Evolutionary conservation across 2,888 invertebrate genomes (phyloP).

Genomic region (Octodonta nipae): DNA sequence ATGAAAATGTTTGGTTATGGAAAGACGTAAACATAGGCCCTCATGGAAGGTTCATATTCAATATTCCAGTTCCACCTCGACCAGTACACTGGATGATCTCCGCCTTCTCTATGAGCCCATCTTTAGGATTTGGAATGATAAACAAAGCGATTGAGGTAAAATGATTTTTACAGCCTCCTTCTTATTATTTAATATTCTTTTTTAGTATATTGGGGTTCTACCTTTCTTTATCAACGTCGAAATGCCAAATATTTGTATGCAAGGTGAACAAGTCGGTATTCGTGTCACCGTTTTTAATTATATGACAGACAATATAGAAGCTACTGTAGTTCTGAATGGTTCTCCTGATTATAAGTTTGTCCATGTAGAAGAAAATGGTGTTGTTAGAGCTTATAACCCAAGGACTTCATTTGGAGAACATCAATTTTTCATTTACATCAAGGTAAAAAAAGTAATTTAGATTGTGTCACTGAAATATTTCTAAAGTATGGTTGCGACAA

Average conservation of each 20-base stretch:
- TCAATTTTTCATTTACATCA: conserved; percentile 82
- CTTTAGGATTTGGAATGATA: conserved; percentile 77
- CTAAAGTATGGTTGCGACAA: background rate
- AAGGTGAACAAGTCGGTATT: conserved; percentile 84
- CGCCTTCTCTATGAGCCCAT: conserved; percentile 79
- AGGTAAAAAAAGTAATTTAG: conserved; percentile 14
- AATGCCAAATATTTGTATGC: conserved; percentile 64
- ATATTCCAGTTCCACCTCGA: conserved; percentile 65
- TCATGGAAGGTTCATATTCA: conserved; percentile 78
- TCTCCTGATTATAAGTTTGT: conserved; percentile 82
- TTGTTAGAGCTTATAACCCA: conserved; percentile 78
- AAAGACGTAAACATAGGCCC: conserved; percentile 85
- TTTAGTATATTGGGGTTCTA: conserved; percentile 71
- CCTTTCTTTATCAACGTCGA: conserved; percentile 93
- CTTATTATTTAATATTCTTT: conserved; percentile 7
- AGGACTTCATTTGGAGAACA: conserved; percentile 85
- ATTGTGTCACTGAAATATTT: background rate
- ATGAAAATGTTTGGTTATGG: conserved; percentile 94
- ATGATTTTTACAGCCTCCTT: background rate
- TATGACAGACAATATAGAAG: conserved; percentile 70
- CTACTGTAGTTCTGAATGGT: conserved; percentile 71
- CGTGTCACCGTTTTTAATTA: conserved; percentile 90
- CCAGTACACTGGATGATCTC: conserved; percentile 90
- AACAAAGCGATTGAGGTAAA: conserved; percentile 59
- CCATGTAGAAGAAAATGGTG: conserved; percentile 78